A percentile compares a stretch with the other conserved stretches of the same genome.
Evolutionary conservation across 2,113 vertebrate species (phyloP).

Genomic region (Verasper variegatus): DNA sequence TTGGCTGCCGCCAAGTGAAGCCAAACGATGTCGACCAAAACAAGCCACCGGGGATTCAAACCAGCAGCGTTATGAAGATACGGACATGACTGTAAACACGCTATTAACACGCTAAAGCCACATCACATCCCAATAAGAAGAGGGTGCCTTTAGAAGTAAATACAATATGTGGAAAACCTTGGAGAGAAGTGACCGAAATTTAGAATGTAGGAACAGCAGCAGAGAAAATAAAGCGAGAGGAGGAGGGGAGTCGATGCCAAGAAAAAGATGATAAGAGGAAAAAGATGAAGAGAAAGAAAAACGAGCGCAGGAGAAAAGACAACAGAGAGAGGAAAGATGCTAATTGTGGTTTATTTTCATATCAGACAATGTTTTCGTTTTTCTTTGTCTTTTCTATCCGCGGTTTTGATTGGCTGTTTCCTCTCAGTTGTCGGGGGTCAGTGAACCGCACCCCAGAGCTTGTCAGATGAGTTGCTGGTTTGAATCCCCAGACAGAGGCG

Average conservation of each 20-base stretch:
- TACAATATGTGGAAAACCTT: no score
- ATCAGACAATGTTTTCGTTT: conserved; percentile 26
- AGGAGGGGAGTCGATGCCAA: background rate
- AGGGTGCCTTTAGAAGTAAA: no score
- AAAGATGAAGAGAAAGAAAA: conserved; percentile 16
- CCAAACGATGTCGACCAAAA: conserved; percentile 5
- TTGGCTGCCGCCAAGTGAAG: conserved; percentile 27
- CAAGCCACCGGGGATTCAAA: conserved; percentile 9
- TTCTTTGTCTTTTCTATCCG: conserved; percentile 6
- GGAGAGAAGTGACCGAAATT: no score
- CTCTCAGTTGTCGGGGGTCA: conserved; percentile 27
- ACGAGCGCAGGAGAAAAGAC: background rate
- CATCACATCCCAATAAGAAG: background rate
- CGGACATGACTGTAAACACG: conserved; percentile 5
- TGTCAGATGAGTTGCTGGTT: conserved; percentile 32
- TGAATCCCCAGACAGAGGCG: conserved; percentile 48
- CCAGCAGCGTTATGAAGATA: background rate
- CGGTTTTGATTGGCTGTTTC: conserved; percentile 4
- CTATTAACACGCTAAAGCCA: background rate
- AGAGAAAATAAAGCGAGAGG: no score
- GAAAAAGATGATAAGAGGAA: conserved; percentile 12
- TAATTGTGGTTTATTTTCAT: conserved; percentile 55
- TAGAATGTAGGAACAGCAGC: no score
- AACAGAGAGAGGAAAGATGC: conserved; percentile 19
- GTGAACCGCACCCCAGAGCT: conserved; percentile 19